phyloP scores from a whole-genome alignment of 2,797 vertebrate species.

The Caiman crocodilus region DNA sequence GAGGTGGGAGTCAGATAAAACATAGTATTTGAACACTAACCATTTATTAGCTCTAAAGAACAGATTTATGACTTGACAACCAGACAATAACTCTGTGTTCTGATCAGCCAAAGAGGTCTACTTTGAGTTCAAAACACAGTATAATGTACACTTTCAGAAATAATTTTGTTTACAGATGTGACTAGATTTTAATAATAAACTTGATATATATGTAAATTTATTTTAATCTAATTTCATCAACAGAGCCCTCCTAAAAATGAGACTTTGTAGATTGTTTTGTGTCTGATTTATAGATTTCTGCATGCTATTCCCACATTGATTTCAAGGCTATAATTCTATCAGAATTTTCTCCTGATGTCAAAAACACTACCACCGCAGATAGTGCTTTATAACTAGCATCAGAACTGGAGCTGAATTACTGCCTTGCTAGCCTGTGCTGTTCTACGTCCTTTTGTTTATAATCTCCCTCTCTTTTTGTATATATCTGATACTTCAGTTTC shows the following conservation, averaged over 20 bases:
- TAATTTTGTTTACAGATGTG: slow-evolving; percentile 81
- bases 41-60: slow-evolving; percentile 80
- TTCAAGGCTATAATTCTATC: slow-evolving; percentile 80
- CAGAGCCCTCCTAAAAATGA: slow-evolving; percentile 76
- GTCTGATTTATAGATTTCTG: slow-evolving; percentile 79
- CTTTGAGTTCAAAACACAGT: slow-evolving; percentile 65
- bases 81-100: slow-evolving; percentile 81
- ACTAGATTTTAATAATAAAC: slow-evolving; percentile 84
- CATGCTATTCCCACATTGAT: slow-evolving; percentile 76
- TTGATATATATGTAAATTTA: slow-evolving; percentile 87
- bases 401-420: slow-evolving; percentile 67
- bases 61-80: slow-evolving; percentile 80
- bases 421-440: slow-evolving; percentile 50
- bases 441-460: slow-evolving; percentile 50
- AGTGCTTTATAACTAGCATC: slow-evolving; percentile 75
- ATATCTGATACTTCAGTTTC: slow-evolving; percentile 17
- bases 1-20: slow-evolving; percentile 78
- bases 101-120: slow-evolving; percentile 78
- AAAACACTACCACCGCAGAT: slow-evolving; percentile 67
- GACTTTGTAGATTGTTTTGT: slow-evolving; percentile 74
- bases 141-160: slow-evolving; percentile 69
- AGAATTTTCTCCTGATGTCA: slow-evolving; percentile 75
- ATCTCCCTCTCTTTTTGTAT: slow-evolving; percentile 35
- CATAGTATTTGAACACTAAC: slow-evolving; percentile 76
- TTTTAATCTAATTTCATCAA: slow-evolving; percentile 84